Conservation (phyloP, 2,888 invertebrate genomes). For the Tryphoninae sp. region DNA sequence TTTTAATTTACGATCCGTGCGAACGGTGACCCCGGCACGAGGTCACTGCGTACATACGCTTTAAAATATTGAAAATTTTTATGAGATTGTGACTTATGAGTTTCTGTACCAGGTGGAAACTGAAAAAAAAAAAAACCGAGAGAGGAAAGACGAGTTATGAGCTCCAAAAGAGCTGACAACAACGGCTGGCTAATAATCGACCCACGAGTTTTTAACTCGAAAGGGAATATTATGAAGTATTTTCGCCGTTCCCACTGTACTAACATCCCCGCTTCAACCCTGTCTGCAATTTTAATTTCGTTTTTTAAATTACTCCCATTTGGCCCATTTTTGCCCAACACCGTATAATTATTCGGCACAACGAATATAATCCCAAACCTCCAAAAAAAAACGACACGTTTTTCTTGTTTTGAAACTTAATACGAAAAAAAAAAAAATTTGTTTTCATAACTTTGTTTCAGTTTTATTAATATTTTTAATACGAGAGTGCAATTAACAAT, state of each 20-base stretch:
- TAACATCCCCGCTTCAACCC: conserved; percentile 13
- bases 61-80: conserved; percentile 31
- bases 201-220: conserved; percentile 35
- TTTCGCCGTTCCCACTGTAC: conserved; percentile 15
- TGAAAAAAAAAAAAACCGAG: conserved; percentile 5
- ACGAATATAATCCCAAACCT: background rate
- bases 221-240: conserved; percentile 41
- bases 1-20: conserved; percentile 14
- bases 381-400: background rate
- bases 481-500: too few relatives aligned
- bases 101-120: conserved; percentile 21
- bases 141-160: conserved; percentile 60
- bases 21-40: conserved; percentile 3
- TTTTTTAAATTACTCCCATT: conserved; percentile 18
- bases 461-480: too few relatives aligned
- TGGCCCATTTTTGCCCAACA: background rate
- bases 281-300: conserved; percentile 28
- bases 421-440: too few relatives aligned
- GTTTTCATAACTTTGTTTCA: too few relatives aligned
- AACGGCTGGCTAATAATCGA: conserved; percentile 66
- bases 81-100: conserved; percentile 31
- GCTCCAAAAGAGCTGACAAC: conserved; percentile 66
- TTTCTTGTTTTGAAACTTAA: too few relatives aligned
- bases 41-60: background rate
- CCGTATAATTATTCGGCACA: background rate